Evolutionary conservation across 2,888 invertebrate species (phyloP).

Genomic region (Hirtodrosophila cameraria): DNA sequence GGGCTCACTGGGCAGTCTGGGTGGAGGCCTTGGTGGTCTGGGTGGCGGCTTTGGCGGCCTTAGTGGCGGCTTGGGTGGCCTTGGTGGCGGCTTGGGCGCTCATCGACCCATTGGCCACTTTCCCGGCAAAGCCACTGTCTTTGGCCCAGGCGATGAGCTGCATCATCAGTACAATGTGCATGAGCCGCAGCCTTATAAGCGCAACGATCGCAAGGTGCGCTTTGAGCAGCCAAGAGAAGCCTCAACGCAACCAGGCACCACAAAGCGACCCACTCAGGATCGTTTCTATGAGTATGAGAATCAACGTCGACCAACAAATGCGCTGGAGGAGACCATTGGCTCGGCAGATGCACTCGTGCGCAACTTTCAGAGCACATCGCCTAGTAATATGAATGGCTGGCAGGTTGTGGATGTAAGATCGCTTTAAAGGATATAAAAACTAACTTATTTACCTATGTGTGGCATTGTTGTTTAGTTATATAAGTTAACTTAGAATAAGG

Average conservation of each 20-base stretch:
- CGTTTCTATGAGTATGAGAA: conserved; percentile 83
- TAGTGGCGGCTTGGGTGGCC: conserved; percentile 39
- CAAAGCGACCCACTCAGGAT: conserved; percentile 61
- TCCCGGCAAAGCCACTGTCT: conserved; percentile 75
- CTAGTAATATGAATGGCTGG: conserved; percentile 70
- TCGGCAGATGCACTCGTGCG: conserved; percentile 43
- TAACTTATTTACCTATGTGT: conserved; percentile 18
- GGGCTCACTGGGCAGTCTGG: conserved; percentile 72
- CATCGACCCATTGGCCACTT: conserved; percentile 65
- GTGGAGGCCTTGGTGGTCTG: conserved; percentile 53
- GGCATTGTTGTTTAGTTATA: conserved; percentile 17
- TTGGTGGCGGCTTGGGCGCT: conserved; percentile 46
- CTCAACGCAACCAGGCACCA: conserved; percentile 22
- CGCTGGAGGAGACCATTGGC: conserved; percentile 55
- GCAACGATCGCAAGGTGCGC: conserved; percentile 77
- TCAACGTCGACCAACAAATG: conserved; percentile 61
- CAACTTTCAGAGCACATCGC: conserved; percentile 51
- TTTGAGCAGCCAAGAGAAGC: conserved; percentile 76
- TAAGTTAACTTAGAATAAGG: conserved; percentile 45
- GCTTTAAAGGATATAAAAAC: conserved; percentile 22
- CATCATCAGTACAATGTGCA: conserved; percentile 71
- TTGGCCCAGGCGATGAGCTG: conserved; percentile 71
- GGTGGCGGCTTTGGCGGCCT: conserved; percentile 40
- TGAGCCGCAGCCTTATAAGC: conserved; percentile 74
- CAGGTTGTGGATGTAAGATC: conserved; percentile 72